phyloP scores from a whole-genome alignment of 2,888 invertebrate species.

The Candidula unifasciata region DNA sequence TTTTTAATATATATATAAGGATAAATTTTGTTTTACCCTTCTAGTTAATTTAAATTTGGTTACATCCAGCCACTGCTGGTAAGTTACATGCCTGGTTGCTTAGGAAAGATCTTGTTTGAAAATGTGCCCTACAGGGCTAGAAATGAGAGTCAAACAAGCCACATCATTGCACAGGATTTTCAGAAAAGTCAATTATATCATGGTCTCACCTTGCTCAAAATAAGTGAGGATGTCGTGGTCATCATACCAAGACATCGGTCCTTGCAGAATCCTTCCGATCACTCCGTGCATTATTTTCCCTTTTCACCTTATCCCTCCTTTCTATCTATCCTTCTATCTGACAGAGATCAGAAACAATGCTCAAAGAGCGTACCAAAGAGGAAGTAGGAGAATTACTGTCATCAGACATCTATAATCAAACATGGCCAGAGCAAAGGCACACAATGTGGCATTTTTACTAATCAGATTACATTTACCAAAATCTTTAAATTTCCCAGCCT shows the following conservation, averaged over 20 bases:
- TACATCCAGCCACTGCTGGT: no score
- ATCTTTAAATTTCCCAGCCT: no score
- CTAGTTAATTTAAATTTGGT: no score
- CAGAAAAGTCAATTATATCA: slow-evolving; percentile 19
- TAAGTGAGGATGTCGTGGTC: neutral
- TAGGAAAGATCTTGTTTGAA: neutral
- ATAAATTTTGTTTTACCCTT: no score
- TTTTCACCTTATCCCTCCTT: slow-evolving; percentile 21
- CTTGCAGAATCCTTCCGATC: slow-evolving; percentile 12
- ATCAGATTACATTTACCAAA: no score
- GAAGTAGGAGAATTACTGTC: neutral
- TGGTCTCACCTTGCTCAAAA: slow-evolving; percentile 29
- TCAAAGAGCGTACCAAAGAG: slow-evolving; percentile 15
- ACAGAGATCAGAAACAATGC: neutral
- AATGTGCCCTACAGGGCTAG: slow-evolving; percentile 27
- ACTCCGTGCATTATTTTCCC: neutral
- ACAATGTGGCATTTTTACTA: neutral
- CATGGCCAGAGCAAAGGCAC: neutral
- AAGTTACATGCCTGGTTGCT: slow-evolving; percentile 16
- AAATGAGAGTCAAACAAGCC: slow-evolving; percentile 29
- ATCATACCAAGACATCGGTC: neutral
- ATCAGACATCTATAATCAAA: neutral
- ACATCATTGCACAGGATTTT: slow-evolving; percentile 21
- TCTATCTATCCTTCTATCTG: slow-evolving; percentile 16
- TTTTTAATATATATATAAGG: no score